phyloP scores from a whole-genome alignment of 2,888 invertebrate genomes.

The Ophion costatus region DNA sequence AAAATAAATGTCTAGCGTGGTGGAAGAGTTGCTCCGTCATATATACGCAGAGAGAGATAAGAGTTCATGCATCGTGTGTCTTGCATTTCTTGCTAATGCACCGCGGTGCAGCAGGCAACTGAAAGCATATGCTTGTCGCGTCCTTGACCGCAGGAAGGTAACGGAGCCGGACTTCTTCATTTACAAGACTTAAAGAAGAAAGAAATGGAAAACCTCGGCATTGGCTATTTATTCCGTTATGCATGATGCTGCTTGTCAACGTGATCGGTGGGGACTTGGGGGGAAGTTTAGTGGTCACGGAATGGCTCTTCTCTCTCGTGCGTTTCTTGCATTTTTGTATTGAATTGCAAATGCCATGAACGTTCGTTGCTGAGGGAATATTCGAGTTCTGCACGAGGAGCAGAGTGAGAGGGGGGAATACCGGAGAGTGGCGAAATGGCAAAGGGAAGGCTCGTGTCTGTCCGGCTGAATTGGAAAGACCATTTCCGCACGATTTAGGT shows the following conservation, averaged over 20 bases:
- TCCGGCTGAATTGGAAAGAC: conserved; percentile 40
- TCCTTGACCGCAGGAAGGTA: conserved; percentile 45
- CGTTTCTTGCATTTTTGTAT: conserved; percentile 6
- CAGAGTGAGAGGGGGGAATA: not conserved
- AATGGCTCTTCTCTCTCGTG: not conserved
- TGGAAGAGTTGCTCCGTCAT: conserved; percentile 50
- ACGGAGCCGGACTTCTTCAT: conserved; percentile 31
- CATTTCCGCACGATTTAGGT: conserved; percentile 35
- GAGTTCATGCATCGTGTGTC: conserved; percentile 30
- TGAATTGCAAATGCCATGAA: conserved; percentile 22
- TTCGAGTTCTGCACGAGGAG: not conserved
- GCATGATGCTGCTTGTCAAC: conserved; percentile 12
- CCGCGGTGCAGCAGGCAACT: conserved; percentile 6
- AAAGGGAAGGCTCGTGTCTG: conserved; percentile 7
- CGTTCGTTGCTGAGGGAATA: not conserved
- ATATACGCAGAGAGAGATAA: conserved; percentile 6
- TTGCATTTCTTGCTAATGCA: conserved; percentile 36
- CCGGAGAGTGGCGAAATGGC: conserved; percentile 1
- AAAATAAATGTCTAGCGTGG: conserved; percentile 65
- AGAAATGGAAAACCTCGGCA: not conserved
- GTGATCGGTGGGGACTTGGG: not conserved
- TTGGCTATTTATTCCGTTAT: conserved; percentile 21
- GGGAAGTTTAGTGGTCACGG: not conserved
- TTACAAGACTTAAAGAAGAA: conserved; percentile 4
- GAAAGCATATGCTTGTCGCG: conserved; percentile 44